Base-by-base conservation (phyloP, 2,113 vertebrate species). In the Neofelis nebulosa region DNA sequence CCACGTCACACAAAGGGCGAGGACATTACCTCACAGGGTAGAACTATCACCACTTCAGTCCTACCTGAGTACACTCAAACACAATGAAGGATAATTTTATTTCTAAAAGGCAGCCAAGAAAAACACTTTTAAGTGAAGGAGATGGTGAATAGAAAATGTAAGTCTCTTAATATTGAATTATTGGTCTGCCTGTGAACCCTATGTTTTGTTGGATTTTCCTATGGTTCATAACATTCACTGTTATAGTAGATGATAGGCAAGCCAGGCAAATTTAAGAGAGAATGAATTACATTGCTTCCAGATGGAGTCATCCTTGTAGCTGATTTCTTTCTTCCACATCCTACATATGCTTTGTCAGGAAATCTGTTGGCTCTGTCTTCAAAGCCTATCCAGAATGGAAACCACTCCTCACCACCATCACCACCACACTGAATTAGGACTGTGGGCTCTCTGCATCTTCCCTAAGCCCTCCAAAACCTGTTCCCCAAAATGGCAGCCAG, bases 31-130 rank as follows among this genome's bases (percentile, higher is more conserved):
- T 14, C 52, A 12, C 31, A 45, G 57, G 5, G 33, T 31, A 31
- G 31, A 57, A 27, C 5, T 0, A 14, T 8, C 68, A 74, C 29
- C n/a, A 48, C 33, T 78, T 85, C 1, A 0, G 25, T 71, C 48
- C 48, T 63, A 23, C 50, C 74, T 71, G 29, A n/a, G 19, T 76
- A 80, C 66, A 63, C 29, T 36, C 25, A 7, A 83, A 29, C 13
- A 66, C 68, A 45, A 19, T 38, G 41, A 50, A 82, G 45, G 48
- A 61, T 81, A 33, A 63, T 31, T 36, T 84, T 83, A 80, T 50
- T 92, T 95, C 71, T 57, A 55, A 36, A 93, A 38, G 36, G 15
- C 80, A 74, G 55, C 82, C 55, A 65, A 74, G 57, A 41, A 84
- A 92, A 94, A 14, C 18, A n/a, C 33, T 36, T 84, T 38, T 68